Conservation (phyloP, 92 coral and sea anemone genomes). For the Muricea muricata region DNA sequence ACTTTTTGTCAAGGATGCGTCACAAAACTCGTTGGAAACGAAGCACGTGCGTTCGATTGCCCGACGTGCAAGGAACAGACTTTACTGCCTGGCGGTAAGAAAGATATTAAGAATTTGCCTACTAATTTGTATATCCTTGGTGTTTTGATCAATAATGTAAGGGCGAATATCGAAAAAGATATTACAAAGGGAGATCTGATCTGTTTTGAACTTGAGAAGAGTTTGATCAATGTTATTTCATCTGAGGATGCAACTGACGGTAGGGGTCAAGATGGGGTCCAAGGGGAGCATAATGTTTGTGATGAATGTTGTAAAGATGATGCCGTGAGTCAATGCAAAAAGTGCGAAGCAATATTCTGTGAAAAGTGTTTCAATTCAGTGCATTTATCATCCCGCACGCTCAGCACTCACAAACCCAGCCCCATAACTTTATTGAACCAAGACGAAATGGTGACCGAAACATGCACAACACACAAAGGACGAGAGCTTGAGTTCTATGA, state of each 20-base stretch:
- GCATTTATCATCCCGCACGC: slow-evolving; percentile 81
- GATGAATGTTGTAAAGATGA: slow-evolving; percentile 86
- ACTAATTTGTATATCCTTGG: slow-evolving; percentile 85
- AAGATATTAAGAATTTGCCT: slow-evolving; percentile 68
- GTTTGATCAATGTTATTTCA: not conserved
- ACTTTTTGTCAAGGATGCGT: slow-evolving; percentile 91
- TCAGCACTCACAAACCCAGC: slow-evolving; percentile 75
- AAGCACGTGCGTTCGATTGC: slow-evolving; percentile 73
- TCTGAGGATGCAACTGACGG: not conserved
- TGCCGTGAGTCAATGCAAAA: slow-evolving; percentile 81
- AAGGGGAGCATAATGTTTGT: slow-evolving; percentile 37
- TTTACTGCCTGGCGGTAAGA: slow-evolving; percentile 75
- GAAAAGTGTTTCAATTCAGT: slow-evolving; percentile 84
- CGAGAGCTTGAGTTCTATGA: slow-evolving; percentile 90
- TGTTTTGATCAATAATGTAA: slow-evolving; percentile 71
- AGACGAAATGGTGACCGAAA: slow-evolving; percentile 44
- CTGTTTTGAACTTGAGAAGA: slow-evolving; percentile 13
- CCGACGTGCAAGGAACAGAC: slow-evolving; percentile 76
- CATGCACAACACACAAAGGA: slow-evolving; percentile 78
- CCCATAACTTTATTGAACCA: slow-evolving; percentile 55
- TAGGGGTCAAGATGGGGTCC: not conserved
- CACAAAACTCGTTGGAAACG: slow-evolving; percentile 73
- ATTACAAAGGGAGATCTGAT: slow-evolving; percentile 19
- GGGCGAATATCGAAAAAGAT: slow-evolving; percentile 74
- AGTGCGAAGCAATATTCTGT: slow-evolving; percentile 90